Evolutionary conservation across 2,888 invertebrate species (phyloP).

Genomic region (Meghimatium bilineatum): DNA sequence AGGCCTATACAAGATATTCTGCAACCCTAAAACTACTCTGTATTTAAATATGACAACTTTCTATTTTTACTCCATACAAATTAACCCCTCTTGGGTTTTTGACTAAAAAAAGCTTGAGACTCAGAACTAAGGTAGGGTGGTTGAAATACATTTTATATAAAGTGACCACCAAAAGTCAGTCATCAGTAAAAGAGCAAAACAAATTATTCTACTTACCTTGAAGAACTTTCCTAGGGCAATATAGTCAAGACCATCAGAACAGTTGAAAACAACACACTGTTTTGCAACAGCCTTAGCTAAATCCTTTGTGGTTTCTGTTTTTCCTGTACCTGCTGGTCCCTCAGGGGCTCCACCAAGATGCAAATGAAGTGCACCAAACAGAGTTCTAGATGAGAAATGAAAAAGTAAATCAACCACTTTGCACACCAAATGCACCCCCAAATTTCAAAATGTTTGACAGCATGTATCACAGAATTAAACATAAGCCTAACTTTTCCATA

Average conservation of each 20-base stretch:
- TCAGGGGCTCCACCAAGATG: constrained; percentile 79
- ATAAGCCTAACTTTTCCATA: not conserved
- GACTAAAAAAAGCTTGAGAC: too few relatives aligned
- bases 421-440: too few relatives aligned
- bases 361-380: constrained; percentile 78
- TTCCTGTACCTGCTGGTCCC: constrained; percentile 79
- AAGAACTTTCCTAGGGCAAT: constrained; percentile 79
- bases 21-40: too few relatives aligned
- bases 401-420: not conserved
- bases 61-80: too few relatives aligned
- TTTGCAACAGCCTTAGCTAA: constrained; percentile 79
- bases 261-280: constrained; percentile 80
- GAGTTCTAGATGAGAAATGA: constrained; percentile 66
- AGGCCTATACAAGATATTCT: too few relatives aligned
- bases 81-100: too few relatives aligned
- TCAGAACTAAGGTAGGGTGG: too few relatives aligned
- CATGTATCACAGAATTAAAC: not conserved
- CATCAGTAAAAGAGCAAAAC: not conserved
- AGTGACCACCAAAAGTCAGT: not conserved
- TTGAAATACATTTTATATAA: too few relatives aligned
- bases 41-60: too few relatives aligned
- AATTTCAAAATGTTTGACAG: too few relatives aligned
- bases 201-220: constrained; percentile 71
- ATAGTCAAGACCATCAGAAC: constrained; percentile 79
- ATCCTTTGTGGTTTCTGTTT: constrained; percentile 79